These are phyloP conservation scores for Exaiptasia diaphana DNA, from an alignment of 64 coral and sea anemone species.

Conservation along the genomic window DNA sequence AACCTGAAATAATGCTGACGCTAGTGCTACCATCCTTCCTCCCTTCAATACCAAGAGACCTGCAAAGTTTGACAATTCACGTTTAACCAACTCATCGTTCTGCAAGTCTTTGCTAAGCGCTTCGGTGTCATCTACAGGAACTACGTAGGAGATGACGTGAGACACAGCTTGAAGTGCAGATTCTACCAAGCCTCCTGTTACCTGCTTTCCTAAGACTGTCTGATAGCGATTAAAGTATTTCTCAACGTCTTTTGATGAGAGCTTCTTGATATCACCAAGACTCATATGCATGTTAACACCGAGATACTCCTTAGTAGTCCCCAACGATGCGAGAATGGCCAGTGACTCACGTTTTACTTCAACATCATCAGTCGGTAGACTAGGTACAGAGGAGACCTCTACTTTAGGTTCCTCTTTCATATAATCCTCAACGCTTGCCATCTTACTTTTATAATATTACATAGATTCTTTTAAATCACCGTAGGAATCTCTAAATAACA, in stretches of 20 bases:
- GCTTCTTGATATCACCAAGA: slow-evolving; percentile 14
- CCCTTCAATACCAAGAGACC: neutral
- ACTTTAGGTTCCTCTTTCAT: neutral
- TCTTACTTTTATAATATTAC: neutral
- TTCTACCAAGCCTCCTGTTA: neutral
- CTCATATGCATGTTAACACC: neutral
- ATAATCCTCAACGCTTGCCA: slow-evolving; percentile 25
- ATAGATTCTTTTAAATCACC: slow-evolving; percentile 3
- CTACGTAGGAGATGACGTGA: neutral
- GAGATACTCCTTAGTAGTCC: neutral
- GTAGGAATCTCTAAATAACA: slow-evolving; percentile 36
- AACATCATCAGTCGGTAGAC: neutral
- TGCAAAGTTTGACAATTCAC: neutral
- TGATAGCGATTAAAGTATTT: slow-evolving; percentile 17
- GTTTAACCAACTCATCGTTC: neutral
- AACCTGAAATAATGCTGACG: neutral
- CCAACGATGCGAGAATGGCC: neutral
- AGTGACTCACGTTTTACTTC: slow-evolving; percentile 17
- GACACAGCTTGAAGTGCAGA: neutral
- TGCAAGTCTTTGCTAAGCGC: neutral
- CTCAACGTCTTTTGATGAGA: slow-evolving; percentile 19
- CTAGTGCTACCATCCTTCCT: neutral
- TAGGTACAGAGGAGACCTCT: neutral
- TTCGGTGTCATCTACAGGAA: neutral
- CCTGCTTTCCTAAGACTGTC: neutral